Evolutionary conservation across 64 coral and sea anemone species (phyloP).

Genomic region (Actinia tenebrosa): DNA sequence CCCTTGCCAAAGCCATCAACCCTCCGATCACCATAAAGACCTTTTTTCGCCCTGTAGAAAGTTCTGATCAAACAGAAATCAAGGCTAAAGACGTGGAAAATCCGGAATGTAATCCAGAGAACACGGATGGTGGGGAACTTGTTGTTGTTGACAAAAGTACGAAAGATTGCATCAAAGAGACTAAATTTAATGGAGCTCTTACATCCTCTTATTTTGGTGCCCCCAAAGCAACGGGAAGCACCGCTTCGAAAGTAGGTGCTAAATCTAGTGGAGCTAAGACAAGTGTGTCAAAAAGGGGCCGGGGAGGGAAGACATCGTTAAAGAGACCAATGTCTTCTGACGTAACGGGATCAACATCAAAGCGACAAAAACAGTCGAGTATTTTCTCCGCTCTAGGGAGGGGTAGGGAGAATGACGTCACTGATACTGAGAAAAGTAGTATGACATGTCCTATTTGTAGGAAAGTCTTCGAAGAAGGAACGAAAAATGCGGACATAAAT

Average conservation of each 20-base stretch:
- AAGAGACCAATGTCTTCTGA: slow-evolving; percentile 42
- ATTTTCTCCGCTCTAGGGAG: slow-evolving; percentile 70
- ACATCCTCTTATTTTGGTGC: background rate
- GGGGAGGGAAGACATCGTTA: slow-evolving; percentile 26
- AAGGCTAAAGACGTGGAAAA: background rate
- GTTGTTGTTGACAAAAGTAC: background rate
- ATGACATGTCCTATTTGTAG: slow-evolving; percentile 79
- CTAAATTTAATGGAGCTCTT: background rate
- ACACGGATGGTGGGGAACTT: background rate
- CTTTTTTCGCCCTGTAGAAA: slow-evolving; percentile 69
- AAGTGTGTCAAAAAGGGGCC: slow-evolving; percentile 5
- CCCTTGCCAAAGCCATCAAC: slow-evolving; percentile 70
- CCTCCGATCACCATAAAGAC: slow-evolving; percentile 85
- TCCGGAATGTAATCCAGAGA: background rate
- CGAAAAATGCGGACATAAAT: slow-evolving; percentile 79
- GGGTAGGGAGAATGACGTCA: slow-evolving; percentile 2
- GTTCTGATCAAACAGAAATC: background rate
- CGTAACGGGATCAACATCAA: slow-evolving; percentile 15
- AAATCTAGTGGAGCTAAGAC: background rate
- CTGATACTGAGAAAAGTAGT: background rate
- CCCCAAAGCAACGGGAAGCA: background rate
- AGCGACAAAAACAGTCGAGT: slow-evolving; percentile 72
- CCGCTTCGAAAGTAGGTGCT: background rate
- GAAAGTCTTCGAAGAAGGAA: slow-evolving; percentile 47
- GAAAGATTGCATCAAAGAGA: background rate